These are phyloP conservation scores for Oreochromis spilurus DNA, from an alignment of 2,113 vertebrate genomes.

Conservation along the genomic window DNA sequence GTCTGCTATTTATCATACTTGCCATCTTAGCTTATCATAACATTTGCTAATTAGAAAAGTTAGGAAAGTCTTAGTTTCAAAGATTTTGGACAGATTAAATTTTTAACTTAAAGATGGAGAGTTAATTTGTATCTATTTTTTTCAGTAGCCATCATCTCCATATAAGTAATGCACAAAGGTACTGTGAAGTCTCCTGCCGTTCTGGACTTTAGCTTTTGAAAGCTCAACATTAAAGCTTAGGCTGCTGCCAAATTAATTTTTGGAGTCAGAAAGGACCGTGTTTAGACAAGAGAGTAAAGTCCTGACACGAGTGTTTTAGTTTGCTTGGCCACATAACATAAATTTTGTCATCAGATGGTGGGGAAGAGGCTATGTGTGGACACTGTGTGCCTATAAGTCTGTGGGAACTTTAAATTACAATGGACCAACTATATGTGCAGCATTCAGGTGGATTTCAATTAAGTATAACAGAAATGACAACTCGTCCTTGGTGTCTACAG, in stretches of 20 bases:
- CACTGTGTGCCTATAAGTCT: background rate
- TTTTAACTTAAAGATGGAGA: background rate
- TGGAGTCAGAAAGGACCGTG: background rate
- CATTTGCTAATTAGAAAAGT: background rate
- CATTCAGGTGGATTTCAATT: background rate
- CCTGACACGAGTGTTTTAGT: background rate
- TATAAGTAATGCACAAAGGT: background rate
- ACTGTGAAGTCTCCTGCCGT: background rate
- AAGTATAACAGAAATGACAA: background rate
- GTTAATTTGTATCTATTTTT: background rate
- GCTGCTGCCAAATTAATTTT: background rate
- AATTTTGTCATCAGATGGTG: background rate
- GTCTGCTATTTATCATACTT: background rate
- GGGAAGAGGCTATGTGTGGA: background rate
- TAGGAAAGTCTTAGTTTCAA: background rate
- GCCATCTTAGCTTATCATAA: background rate
- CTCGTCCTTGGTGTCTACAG: background rate
- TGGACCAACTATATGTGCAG: background rate
- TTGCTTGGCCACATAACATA: background rate
- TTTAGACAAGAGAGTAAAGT: background rate
- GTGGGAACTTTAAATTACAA: background rate
- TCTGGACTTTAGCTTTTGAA: background rate
- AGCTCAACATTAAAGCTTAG: background rate
- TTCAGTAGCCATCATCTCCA: background rate
- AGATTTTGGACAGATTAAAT: background rate